These are phyloP conservation scores for Thymelicus acteon DNA, from an alignment of 2,888 invertebrate species.

Conservation along the genomic window DNA sequence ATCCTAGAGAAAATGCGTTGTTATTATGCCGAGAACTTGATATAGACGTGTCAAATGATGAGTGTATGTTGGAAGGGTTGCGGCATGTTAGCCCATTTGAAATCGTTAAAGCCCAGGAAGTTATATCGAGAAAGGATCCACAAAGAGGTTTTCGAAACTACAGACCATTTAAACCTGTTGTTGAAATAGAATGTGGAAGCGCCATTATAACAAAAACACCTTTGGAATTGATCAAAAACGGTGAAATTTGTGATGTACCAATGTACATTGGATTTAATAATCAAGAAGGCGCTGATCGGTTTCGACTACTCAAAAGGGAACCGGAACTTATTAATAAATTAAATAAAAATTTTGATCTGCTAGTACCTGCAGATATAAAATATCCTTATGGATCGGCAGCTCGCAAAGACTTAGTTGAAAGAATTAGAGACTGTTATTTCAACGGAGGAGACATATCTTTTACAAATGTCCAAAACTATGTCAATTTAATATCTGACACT, in stretches of 20 bases:
- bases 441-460: conserved; percentile 41
- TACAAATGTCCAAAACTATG: conserved; percentile 11
- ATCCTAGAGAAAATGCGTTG: conserved; percentile 45
- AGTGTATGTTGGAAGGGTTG: conserved; percentile 40
- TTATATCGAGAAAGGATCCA: conserved; percentile 40
- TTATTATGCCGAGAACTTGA: conserved; percentile 44
- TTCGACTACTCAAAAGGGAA: conserved; percentile 39
- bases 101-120: conserved; percentile 45
- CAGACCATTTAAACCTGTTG: conserved; percentile 59
- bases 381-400: conserved; percentile 45
- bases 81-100: conserved; percentile 44
- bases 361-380: conserved; percentile 51
- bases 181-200: conserved; percentile 56
- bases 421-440: conserved; percentile 51
- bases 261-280: conserved; percentile 64
- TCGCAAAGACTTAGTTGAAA: conserved; percentile 44
- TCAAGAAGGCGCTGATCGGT: conserved; percentile 58
- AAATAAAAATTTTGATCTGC: conserved; percentile 43
- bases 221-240: conserved; percentile 51
- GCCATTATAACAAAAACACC: conserved; percentile 62
- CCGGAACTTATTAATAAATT: conserved; percentile 34
- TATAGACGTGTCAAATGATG: conserved; percentile 38
- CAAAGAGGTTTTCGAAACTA: conserved; percentile 42
- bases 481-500: conserved; percentile 45
- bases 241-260: conserved; percentile 59